Conservation (phyloP, 2,113 vertebrate species). For the Zosterops japonicus region DNA sequence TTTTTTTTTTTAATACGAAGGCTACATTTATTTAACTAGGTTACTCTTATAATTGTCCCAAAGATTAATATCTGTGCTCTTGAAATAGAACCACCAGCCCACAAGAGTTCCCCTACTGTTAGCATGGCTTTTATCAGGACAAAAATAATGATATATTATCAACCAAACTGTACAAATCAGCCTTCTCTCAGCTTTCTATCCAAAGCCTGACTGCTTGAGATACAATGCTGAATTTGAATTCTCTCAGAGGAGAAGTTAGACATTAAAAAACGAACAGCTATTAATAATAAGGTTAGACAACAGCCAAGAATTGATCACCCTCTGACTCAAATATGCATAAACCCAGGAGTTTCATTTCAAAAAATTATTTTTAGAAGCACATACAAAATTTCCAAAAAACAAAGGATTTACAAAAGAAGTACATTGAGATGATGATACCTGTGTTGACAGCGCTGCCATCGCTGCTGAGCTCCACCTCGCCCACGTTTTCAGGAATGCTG, state of each 20-base stretch:
- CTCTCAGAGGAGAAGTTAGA: background rate
- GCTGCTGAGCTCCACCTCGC: slow-evolving; percentile 78
- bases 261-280: background rate
- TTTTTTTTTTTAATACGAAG: background rate
- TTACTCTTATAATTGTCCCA: background rate
- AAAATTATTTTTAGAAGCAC: background rate
- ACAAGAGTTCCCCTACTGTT: background rate
- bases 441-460: slow-evolving; percentile 93
- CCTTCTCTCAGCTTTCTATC: background rate
- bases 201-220: background rate
- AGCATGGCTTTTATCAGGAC: background rate
- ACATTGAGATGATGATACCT: slow-evolving; percentile 56
- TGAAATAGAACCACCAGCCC: background rate
- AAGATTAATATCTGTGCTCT: background rate
- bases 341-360: rapidly evolving
- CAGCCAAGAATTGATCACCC: background rate
- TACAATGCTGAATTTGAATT: no score
- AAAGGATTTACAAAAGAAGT: background rate
- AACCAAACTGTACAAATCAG: background rate
- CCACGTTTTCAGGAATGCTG: slow-evolving; percentile 59
- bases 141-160: background rate
- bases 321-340: background rate
- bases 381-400: background rate
- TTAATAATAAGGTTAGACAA: background rate
- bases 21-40: background rate